Percentiles rank a stretch among this genome's conserved stretches.
These are phyloP conservation scores for Triplophysa yarkandensis DNA, from an alignment of 2,797 vertebrate species.

Conservation along the genomic window DNA sequence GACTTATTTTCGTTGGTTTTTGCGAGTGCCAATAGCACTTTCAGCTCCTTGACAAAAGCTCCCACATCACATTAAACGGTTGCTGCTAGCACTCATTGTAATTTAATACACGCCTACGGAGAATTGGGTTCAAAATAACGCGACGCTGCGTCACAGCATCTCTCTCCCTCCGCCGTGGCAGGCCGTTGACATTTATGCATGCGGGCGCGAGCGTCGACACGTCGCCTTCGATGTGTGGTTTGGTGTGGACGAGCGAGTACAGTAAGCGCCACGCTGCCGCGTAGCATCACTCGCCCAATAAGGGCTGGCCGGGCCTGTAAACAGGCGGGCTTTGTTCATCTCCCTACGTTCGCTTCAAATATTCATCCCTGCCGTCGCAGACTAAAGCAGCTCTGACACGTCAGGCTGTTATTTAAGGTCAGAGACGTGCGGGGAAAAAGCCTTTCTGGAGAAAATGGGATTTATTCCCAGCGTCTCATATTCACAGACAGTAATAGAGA, in stretches of 20 bases:
- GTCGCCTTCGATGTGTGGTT: slow-evolving; percentile 61
- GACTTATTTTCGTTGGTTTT: slow-evolving; percentile 68
- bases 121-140: slow-evolving; percentile 71
- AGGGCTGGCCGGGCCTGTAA: slow-evolving; percentile 69
- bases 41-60: slow-evolving; percentile 68
- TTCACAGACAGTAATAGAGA: slow-evolving; percentile 65
- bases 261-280: slow-evolving; percentile 57
- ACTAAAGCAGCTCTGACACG: slow-evolving; percentile 78
- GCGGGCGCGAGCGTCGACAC: slow-evolving; percentile 61
- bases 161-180: slow-evolving; percentile 55
- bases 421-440: slow-evolving; percentile 63
- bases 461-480: slow-evolving; percentile 80
- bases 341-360: slow-evolving; percentile 78
- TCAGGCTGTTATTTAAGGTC: slow-evolving; percentile 82
- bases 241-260: slow-evolving; percentile 57
- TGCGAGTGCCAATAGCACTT: slow-evolving; percentile 65
- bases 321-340: slow-evolving; percentile 76
- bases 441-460: slow-evolving; percentile 71
- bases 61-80: slow-evolving; percentile 71
- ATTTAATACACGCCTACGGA: slow-evolving; percentile 72
- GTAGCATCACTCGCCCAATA: slow-evolving; percentile 47
- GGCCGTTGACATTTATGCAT: slow-evolving; percentile 67
- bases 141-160: slow-evolving; percentile 55
- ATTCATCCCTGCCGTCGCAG: slow-evolving; percentile 75
- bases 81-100: slow-evolving; percentile 72